phyloP scores from a whole-genome alignment of 2,797 vertebrate genomes.

The Mallotus villosus region DNA sequence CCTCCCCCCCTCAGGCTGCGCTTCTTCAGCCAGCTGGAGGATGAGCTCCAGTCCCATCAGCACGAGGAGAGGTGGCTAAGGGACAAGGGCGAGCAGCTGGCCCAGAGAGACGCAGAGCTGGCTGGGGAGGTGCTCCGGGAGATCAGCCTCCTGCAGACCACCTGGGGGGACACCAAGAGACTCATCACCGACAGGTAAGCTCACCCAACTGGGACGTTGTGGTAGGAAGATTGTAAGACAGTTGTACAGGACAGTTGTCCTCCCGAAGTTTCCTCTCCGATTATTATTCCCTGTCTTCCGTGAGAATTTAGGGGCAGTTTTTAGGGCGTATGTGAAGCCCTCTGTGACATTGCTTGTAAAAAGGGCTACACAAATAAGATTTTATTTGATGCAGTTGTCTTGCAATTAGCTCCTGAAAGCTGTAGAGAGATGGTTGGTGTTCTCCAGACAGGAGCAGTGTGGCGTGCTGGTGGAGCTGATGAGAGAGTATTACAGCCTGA shows the following conservation, averaged over 20 bases:
- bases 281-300: background rate
- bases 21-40: slow-evolving; percentile 91
- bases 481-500: slow-evolving; percentile 87
- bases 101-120: slow-evolving; percentile 83
- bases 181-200: slow-evolving; percentile 89
- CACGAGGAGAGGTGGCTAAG: slow-evolving; percentile 93
- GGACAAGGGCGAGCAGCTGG: slow-evolving; percentile 91
- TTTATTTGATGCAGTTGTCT: too few relatives aligned
- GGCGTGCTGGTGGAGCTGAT: slow-evolving; percentile 82
- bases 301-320: too few relatives aligned
- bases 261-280: background rate
- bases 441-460: slow-evolving; percentile 88
- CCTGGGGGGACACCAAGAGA: slow-evolving; percentile 89
- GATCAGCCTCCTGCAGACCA: slow-evolving; percentile 79
- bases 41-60: slow-evolving; percentile 90
- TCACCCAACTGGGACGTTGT: background rate
- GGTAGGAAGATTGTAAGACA: too few relatives aligned
- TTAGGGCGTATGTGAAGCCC: too few relatives aligned
- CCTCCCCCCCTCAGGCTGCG: slow-evolving; percentile 74
- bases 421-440: background rate
- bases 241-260: too few relatives aligned
- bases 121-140: slow-evolving; percentile 84
- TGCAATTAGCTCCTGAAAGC: too few relatives aligned
- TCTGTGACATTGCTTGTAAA: too few relatives aligned
- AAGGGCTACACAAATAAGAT: too few relatives aligned